A percentile compares a stretch with the other conserved stretches of the same genome.
Conservation (phyloP, 2,888 invertebrate species). For the Agonum fuliginosum region DNA sequence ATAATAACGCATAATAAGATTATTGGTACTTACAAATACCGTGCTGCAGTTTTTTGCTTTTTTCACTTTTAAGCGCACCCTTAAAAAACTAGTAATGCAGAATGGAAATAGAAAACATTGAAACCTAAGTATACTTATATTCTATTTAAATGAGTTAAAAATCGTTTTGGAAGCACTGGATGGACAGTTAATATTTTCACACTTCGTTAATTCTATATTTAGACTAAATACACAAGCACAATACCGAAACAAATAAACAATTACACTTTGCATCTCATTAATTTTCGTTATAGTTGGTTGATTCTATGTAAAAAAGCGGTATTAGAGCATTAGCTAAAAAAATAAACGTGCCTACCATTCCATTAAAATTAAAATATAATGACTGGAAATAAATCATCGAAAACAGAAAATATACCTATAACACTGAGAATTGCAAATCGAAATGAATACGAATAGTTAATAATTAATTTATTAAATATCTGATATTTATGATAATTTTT, state of each 20-base stretch:
- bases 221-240: constrained; percentile 31
- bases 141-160: no score
- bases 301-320: constrained; percentile 20
- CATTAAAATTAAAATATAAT: constrained; percentile 30
- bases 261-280: constrained; percentile 45
- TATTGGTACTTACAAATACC: no score
- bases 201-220: constrained; percentile 55
- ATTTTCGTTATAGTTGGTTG: constrained; percentile 43
- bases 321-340: constrained; percentile 17
- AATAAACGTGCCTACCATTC: constrained; percentile 23
- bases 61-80: no score
- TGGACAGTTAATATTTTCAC: constrained; percentile 36
- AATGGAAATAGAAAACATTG: no score
- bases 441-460: no score
- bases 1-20: no score
- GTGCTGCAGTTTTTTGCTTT: no score
- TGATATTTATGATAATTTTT: no score
- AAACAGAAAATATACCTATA: background rate
- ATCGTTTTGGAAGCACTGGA: background rate
- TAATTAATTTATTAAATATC: no score
- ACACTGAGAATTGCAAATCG: no score
- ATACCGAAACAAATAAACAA: constrained; percentile 49
- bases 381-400: background rate
- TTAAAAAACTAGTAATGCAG: no score
- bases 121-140: no score